These are phyloP conservation scores for Zingel zingel DNA, from an alignment of 2,113 vertebrate species.

Conservation along the genomic window DNA sequence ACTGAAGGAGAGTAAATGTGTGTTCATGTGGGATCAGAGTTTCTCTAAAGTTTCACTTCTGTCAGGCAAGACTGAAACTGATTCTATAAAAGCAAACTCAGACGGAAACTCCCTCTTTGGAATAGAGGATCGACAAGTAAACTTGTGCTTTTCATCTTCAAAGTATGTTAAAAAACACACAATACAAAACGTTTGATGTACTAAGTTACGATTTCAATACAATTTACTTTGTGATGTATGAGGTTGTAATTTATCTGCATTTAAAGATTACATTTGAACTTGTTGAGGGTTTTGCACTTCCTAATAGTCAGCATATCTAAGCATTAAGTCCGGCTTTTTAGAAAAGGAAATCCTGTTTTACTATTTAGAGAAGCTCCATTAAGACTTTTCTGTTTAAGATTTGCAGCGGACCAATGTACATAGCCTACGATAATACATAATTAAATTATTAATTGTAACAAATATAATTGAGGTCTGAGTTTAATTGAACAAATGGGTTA, in stretches of 20 bases:
- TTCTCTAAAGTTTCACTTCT: conserved; percentile 12
- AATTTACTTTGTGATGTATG: neutral
- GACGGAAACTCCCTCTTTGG: neutral
- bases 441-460: neutral
- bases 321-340: neutral
- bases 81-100: neutral
- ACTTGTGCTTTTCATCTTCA: neutral
- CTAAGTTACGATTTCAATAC: neutral
- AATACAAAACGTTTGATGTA: neutral
- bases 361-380: neutral
- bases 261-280: neutral
- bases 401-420: neutral
- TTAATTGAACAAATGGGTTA: neutral
- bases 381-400: neutral
- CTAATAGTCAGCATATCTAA: neutral
- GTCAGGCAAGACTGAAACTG: neutral
- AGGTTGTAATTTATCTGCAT: neutral
- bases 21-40: conserved; percentile 29
- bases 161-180: neutral
- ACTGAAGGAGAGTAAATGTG: conserved; percentile 5
- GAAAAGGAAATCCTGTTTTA: neutral
- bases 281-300: neutral
- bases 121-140: neutral
- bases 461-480: neutral
- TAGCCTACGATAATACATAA: neutral